phyloP scores from a whole-genome alignment of 2,797 vertebrate genomes.

The Manis pentadactyla region DNA sequence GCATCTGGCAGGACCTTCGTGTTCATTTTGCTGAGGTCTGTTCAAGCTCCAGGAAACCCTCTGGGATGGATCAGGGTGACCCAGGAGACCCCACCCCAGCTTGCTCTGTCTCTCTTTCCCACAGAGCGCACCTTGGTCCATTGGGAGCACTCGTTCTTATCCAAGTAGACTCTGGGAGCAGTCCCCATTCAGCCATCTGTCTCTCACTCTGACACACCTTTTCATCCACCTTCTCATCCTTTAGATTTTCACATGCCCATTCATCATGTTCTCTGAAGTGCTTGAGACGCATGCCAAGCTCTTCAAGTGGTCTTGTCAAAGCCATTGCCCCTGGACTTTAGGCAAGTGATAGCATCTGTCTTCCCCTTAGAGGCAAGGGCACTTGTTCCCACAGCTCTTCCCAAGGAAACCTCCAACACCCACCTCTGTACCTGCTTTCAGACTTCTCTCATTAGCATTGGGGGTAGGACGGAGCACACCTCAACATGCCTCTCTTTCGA shows the following conservation, averaged over 20 bases:
- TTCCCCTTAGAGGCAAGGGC: background rate
- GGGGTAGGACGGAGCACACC: background rate
- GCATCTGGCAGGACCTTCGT: background rate
- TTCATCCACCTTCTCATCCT: conserved; percentile 2
- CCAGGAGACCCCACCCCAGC: background rate
- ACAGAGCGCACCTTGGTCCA: background rate
- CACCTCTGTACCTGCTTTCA: background rate
- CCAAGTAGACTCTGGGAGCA: background rate
- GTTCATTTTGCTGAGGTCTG: background rate
- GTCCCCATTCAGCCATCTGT: background rate
- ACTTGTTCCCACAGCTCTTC: background rate
- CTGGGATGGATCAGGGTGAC: background rate
- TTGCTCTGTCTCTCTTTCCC: background rate
- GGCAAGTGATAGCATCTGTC: background rate
- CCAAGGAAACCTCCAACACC: background rate
- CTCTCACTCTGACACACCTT: background rate
- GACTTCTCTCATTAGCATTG: background rate
- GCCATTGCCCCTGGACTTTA: background rate
- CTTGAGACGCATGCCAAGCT: background rate
- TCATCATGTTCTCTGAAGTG: background rate
- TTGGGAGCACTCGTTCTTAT: background rate
- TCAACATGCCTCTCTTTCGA: background rate
- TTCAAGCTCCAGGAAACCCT: background rate
- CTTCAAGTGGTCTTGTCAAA: background rate
- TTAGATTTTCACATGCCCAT: background rate